Conservation (phyloP, 2,888 invertebrate genomes). For the Ernsta delagoae region DNA sequence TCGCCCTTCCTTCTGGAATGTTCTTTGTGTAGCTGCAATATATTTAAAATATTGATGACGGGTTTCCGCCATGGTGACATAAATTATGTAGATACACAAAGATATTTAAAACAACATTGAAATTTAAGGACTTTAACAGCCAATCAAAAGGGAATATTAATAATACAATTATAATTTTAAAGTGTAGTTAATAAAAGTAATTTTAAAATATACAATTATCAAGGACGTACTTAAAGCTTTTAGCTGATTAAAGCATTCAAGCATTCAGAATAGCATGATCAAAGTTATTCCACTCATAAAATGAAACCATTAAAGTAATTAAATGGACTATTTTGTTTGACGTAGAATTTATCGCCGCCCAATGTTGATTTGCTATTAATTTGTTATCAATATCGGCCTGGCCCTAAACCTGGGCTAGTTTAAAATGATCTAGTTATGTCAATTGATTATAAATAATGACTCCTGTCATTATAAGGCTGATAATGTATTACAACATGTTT, state of each 20-base stretch:
- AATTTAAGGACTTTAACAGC: too few relatives aligned
- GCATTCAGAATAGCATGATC: not conserved
- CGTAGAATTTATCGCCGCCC: not conserved
- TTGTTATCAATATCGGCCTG: not conserved
- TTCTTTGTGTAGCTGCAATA: slow-evolving; percentile 8
- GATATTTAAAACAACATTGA: too few relatives aligned
- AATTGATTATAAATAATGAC: too few relatives aligned
- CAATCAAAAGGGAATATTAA: too few relatives aligned
- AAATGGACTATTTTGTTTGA: not conserved
- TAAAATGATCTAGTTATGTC: too few relatives aligned
- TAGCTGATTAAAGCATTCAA: slow-evolving; percentile 1
- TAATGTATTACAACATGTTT: too few relatives aligned
- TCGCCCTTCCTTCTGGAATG: not conserved
- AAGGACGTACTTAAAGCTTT: not conserved
- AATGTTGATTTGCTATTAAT: not conserved
- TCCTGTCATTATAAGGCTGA: too few relatives aligned
- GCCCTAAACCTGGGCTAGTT: not conserved
- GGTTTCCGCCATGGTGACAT: not conserved
- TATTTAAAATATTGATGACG: not conserved
- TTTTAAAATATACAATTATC: not conserved
- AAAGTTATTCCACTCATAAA: not conserved
- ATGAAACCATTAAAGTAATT: slow-evolving; percentile 1
- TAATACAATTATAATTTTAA: too few relatives aligned
- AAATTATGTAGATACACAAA: too few relatives aligned
- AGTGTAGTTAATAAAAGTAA: too few relatives aligned